Evolutionary conservation across 2,797 vertebrate genomes (phyloP), one percentile per base, ranked within the genome.

Genomic region (Falco cherrug): DNA sequence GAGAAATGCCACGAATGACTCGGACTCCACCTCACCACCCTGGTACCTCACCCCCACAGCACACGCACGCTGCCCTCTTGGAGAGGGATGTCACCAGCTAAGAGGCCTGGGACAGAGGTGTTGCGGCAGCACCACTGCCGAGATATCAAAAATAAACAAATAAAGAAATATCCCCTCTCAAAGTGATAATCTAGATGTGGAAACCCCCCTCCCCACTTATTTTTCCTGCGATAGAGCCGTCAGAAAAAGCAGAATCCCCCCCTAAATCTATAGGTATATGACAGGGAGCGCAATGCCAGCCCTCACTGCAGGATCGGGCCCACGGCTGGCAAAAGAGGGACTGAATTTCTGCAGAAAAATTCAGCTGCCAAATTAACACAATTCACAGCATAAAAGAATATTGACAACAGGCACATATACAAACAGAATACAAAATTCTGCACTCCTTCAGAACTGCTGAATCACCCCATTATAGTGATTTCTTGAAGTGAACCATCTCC

Each of bases 1-100:
- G 85, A 97, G 93, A 97, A 98, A 93, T 41, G 64, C 71, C 93
- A 91, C 69, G 74, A 97, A 84, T 97, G 97, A 98, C 37, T 93
- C 73, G 39, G 90, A 84, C 93, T 91, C 90, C 90, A 95, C 41
- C 77, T 63, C 37, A 20, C 77, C 93, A 94, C 65, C 89, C 86
- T 22, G 63, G 86, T 26, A 94, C 87, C 87, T 95, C 88, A 94
- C 9, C 87, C 90, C 77, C 93, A 68, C 35, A 87, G 75, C 90
- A 95, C 94, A 17, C 78, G 75, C 86, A 90, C 9, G 56, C 56
- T 75, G 92, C 87, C 84, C 74, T 51, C 81, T 84, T 15, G 41
- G 61, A 83, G 96, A 71, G 54, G 61, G 91, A 81, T 19, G 9
- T 64, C 75, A 79, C 39, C 56, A 43, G 13, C 22, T 8, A 5